These are phyloP conservation scores for Polymixis lichenea DNA, from an alignment of 2,888 invertebrate species.

Conservation along the genomic window DNA sequence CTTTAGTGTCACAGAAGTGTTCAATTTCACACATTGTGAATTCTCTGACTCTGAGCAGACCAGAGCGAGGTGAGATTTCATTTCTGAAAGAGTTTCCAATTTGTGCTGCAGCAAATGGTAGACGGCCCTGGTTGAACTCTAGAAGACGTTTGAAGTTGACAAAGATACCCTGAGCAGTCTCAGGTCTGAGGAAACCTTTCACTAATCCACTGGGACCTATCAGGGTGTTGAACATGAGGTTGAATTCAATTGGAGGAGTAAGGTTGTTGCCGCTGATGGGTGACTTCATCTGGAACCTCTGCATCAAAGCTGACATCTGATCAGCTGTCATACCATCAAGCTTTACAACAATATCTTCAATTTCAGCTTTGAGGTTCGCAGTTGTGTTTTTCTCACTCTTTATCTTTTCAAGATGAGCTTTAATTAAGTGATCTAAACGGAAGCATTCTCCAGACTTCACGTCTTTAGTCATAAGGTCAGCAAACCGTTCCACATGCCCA, in stretches of 20 bases:
- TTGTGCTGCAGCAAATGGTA: conserved; percentile 99
- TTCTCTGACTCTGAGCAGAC: conserved; percentile 98
- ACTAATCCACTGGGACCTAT: conserved; percentile 99
- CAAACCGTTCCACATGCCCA: conserved; percentile 99
- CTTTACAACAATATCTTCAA: conserved; percentile 94
- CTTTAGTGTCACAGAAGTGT: conserved; percentile 99
- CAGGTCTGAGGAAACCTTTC: conserved; percentile 98
- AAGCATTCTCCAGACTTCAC: conserved; percentile 99
- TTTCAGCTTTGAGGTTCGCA: conserved; percentile 93
- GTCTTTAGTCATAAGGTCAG: conserved; percentile 99
- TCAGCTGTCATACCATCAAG: conserved; percentile 97
- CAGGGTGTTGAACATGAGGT: conserved; percentile 99
- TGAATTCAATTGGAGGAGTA: conserved; percentile 99
- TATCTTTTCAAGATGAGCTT: conserved; percentile 97
- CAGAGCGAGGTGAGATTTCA: conserved; percentile 99
- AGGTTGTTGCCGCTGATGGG: conserved; percentile 98
- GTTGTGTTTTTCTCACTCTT: conserved; percentile 95
- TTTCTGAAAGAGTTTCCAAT: conserved; percentile 99
- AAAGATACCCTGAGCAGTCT: conserved; percentile 99
- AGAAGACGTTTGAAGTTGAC: conserved; percentile 99
- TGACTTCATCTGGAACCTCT: conserved; percentile 97
- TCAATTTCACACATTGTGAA: conserved; percentile 99
- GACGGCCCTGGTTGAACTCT: conserved; percentile 98
- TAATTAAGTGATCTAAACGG: conserved; percentile 99
- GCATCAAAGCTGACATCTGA: conserved; percentile 96